Evolutionary conservation across 2,797 vertebrate species (phyloP), one percentile per base, ranked within the genome.

Genomic region (Characodon lateralis): DNA sequence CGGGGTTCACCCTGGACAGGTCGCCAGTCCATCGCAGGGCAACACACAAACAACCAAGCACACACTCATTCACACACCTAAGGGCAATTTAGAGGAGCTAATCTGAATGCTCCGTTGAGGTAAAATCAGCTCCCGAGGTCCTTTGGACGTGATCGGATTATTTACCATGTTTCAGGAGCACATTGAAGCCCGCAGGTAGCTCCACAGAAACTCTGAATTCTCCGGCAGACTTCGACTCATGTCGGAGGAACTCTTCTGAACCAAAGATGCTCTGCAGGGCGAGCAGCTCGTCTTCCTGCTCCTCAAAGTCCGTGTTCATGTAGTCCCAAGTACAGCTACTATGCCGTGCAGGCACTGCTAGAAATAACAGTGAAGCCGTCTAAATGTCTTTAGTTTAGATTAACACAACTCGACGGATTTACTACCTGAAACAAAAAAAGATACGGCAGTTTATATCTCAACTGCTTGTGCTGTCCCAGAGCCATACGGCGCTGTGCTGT

Each of bases 271-370:
- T 97, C 0, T 92, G 92, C 76, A 98, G 90, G 0, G 96, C 97
- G 88, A 98, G 91, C 80, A 97, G 92, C 82, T 98, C 97, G 35
- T 98, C 95, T 80, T 97, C 95, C 93, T 97, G 97, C 74, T 96
- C 96, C 85, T 96, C 96, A 77, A 70, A 85, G 87, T 97, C 96
- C 85, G 93, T 90, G n/a, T 81, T 91, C 97, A 98, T 93, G 0
- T 10, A 22, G 16, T 2, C 16, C 10, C n/a, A 0, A 41, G 35
- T 31, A 66, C 28, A 39, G 48, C 26, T 7, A 31, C 43, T 20
- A 22, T 4, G 16, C 9, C 20, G 2, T 59, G 3, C 4, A 26
- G 90, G 46, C 97, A 97, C 84, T 96, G 95, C 41, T 96, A 95
- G 95, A 89, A 24, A 93, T 43, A 7, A n/a, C 31, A 39, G 20